Conservation (phyloP, 2,888 invertebrate species). For the Trypoxylon attenuatum region DNA sequence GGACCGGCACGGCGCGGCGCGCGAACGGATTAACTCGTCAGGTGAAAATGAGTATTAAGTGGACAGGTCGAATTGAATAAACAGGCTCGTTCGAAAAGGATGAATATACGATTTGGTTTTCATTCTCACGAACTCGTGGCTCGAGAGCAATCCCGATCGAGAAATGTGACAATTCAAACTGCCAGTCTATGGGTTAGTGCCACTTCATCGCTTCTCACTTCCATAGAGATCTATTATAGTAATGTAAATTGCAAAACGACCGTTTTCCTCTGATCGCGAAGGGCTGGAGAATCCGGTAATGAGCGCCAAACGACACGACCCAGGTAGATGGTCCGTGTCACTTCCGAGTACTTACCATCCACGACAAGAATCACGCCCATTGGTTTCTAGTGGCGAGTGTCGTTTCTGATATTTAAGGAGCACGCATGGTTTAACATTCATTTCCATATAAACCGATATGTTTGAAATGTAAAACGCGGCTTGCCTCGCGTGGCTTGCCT, state of each 20-base stretch:
- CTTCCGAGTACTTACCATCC: constrained; percentile 45
- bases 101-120: too few relatives aligned
- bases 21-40: too few relatives aligned
- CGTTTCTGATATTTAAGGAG: constrained; percentile 44
- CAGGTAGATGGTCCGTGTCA: constrained; percentile 39
- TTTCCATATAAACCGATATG: constrained; percentile 69
- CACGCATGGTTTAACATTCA: constrained; percentile 63
- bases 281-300: background rate
- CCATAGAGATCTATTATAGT: constrained; percentile 17
- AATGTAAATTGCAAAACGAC: constrained; percentile 13
- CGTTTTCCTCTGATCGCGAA: constrained; percentile 22
- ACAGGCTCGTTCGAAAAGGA: too few relatives aligned
- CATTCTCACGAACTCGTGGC: too few relatives aligned
- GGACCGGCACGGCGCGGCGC: too few relatives aligned
- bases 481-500: constrained; percentile 3
- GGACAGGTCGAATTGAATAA: too few relatives aligned
- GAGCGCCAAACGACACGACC: constrained; percentile 32
- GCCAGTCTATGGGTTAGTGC: too few relatives aligned
- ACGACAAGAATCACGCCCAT: constrained; percentile 20
- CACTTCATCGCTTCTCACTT: too few relatives aligned
- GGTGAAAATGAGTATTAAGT: too few relatives aligned
- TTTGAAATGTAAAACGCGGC: constrained; percentile 65
- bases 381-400: constrained; percentile 40
- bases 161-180: too few relatives aligned
- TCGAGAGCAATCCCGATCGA: too few relatives aligned